A percentile compares a stretch with the other conserved stretches of the same genome.
These are phyloP conservation scores for Chloroceryle amazona DNA, from an alignment of 2,797 vertebrate species.

Conservation along the genomic window DNA sequence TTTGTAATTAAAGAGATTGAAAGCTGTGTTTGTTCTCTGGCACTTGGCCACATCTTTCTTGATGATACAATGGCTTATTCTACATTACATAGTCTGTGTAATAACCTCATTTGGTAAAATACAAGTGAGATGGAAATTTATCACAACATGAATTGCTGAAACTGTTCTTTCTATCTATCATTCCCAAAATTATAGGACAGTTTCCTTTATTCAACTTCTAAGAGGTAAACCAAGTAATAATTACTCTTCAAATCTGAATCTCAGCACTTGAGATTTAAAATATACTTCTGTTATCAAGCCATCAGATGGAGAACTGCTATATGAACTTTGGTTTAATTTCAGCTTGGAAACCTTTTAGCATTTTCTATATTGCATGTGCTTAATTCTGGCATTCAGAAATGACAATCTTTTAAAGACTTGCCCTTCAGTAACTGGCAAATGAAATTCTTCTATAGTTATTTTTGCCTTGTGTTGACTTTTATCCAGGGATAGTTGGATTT, in stretches of 20 bases:
- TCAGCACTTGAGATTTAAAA: neutral
- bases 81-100: neutral
- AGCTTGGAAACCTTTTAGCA: neutral
- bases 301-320: neutral
- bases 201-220: neutral
- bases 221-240: neutral
- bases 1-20: neutral
- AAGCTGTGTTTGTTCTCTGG: neutral
- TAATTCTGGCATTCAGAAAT: neutral
- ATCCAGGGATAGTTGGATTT: slow-evolving; percentile 42
- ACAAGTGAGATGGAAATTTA: neutral
- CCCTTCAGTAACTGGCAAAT: neutral
- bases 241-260: neutral
- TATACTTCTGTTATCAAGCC: neutral
- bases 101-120: neutral
- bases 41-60: neutral
- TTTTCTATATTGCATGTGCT: neutral
- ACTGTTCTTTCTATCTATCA: neutral
- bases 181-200: neutral
- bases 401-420: neutral
- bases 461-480: slow-evolving; percentile 51
- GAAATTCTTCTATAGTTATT: neutral
- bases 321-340: slow-evolving; percentile 4
- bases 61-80: neutral
- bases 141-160: neutral